phyloP scores from a whole-genome alignment of 2,113 vertebrate species.

The Prionailurus viverrinus region DNA sequence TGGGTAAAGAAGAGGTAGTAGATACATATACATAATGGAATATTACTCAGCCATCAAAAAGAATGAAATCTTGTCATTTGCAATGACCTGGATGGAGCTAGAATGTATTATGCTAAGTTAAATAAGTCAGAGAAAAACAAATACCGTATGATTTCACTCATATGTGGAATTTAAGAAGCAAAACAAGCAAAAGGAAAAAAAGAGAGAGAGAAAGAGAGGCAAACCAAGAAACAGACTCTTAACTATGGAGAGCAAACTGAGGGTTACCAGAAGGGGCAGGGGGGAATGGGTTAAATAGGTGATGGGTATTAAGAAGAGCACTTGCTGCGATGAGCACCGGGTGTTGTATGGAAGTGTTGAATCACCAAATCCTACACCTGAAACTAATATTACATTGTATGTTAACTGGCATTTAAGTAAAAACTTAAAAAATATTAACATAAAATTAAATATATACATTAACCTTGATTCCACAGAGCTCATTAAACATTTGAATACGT shows the following conservation, averaged over 20 bases:
- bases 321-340: not conserved
- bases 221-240: not conserved
- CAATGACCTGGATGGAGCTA: not conserved
- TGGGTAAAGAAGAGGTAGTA: not conserved
- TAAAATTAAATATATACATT: not conserved
- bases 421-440: not conserved
- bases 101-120: not conserved
- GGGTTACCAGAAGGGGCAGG: not conserved
- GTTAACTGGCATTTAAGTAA: not conserved
- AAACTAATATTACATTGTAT: not conserved
- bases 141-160: not conserved
- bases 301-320: not conserved
- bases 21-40: not conserved
- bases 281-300: not conserved
- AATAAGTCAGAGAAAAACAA: not conserved
- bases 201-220: not conserved
- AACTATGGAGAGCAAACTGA: not conserved
- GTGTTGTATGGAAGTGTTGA: not conserved
- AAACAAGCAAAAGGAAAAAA: not conserved
- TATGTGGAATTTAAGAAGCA: not conserved
- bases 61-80: not conserved
- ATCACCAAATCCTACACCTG: not conserved
- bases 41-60: not conserved
- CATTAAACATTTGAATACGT: conserved; percentile 22
- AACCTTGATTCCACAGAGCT: not conserved